Base-by-base conservation (phyloP, 2,888 invertebrate genomes). In the Ditylenchus weischeri region DNA sequence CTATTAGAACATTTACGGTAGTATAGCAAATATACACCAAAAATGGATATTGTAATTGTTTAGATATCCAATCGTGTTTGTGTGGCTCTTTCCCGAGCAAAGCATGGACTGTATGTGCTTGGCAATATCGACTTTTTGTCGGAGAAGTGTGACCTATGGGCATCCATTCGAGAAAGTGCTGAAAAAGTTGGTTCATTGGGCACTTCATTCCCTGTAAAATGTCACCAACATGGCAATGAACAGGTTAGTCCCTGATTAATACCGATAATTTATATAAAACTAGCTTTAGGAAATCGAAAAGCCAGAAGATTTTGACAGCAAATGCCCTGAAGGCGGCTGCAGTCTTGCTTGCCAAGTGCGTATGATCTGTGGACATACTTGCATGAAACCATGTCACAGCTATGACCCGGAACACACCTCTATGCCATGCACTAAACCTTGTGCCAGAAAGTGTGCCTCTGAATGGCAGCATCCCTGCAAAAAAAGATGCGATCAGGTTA, bases 41-140 rank as follows among this genome's bases (percentile, higher is more conserved):
- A n/a, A n/a, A 50, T 50, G 50, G 18, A 19, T 6, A 69, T 8
- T 63, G 29, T 29, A 5, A 5, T 29, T 29, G 5, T 29, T 29
- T 29, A 29, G 29, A 57, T 64, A 0, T 29, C 64, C n/a, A 84
- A 84, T 68, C 76, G 84, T 15, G 78, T 84, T 8, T 80, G 80
- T 69, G 83, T 84, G 3, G 82, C 83, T 0, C 84, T 91, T 58
- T 90, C 91, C 0, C 85, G 91, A 75, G 91, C 89, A 0, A 87
- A 87, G 79, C 85, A 86, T 78, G 89, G 89, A 0, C 86, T 91
- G 60, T 91, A 88, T 81, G 87, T 90, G 7, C 88, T 89, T 75
- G 91, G 91, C 2, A 90, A 91, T 69, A 81, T 84, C 70, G 74
- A 75, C 10, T 77, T 76, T 49, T 72, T 84, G 21, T n/a, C 18